These are phyloP conservation scores for Phlogophora meticulosa DNA, from an alignment of 2,888 invertebrate genomes.

Conservation along the genomic window DNA sequence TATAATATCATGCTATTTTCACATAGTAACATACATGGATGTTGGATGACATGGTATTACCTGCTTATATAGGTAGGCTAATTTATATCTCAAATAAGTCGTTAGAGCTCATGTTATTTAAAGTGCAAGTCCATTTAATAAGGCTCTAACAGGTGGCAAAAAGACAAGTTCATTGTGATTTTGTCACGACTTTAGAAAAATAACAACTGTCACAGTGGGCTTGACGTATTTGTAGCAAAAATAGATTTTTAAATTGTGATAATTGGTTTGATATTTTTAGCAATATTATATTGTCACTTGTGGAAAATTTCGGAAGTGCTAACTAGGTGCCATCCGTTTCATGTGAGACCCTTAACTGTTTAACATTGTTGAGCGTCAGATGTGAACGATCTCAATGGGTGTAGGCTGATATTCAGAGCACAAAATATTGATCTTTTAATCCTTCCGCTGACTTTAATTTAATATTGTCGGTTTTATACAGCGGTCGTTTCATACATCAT, in stretches of 20 bases:
- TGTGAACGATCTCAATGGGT: slow-evolving; percentile 25
- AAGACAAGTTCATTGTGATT: slow-evolving; percentile 32
- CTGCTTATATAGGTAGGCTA: neutral
- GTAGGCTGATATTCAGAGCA: slow-evolving; percentile 24
- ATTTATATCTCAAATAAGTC: slow-evolving; percentile 28
- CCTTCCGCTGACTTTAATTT: slow-evolving; percentile 20
- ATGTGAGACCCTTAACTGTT: slow-evolving; percentile 24
- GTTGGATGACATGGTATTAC: slow-evolving; percentile 10
- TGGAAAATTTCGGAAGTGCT: slow-evolving; percentile 51
- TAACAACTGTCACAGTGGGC: slow-evolving; percentile 35
- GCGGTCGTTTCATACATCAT: slow-evolving; percentile 11
- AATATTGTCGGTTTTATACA: slow-evolving; percentile 6
- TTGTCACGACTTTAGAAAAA: slow-evolving; percentile 53
- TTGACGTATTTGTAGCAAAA: slow-evolving; percentile 49
- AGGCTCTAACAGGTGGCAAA: slow-evolving; percentile 36
- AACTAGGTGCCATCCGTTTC: slow-evolving; percentile 10
- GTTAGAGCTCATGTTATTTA: slow-evolving; percentile 42
- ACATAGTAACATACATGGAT: slow-evolving; percentile 19
- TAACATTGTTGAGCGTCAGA: slow-evolving; percentile 5
- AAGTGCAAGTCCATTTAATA: slow-evolving; percentile 25
- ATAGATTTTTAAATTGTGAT: slow-evolving; percentile 46
- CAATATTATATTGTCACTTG: slow-evolving; percentile 24
- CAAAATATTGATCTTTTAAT: slow-evolving; percentile 47
- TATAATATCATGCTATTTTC: slow-evolving; percentile 58
- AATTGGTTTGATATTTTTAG: slow-evolving; percentile 51